Evolutionary conservation across 1,140 invertebrate genomes (phyloP).

Genomic region (Tetragnatha versicolor): DNA sequence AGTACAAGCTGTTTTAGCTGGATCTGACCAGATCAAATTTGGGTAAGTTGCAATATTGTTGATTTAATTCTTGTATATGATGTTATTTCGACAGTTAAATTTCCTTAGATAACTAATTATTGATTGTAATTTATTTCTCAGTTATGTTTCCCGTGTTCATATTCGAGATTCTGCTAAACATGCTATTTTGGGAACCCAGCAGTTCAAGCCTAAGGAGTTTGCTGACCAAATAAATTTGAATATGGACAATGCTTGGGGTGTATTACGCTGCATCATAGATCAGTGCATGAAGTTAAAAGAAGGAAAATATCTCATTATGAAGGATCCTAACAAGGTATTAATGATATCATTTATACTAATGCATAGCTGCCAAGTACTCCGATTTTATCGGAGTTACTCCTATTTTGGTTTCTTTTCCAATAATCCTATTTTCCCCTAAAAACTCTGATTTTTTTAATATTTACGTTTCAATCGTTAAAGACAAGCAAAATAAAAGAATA

Average conservation of each 20-base stretch:
- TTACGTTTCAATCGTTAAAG: too few species aligned
- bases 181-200: slow-evolving; percentile 96
- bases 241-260: slow-evolving; percentile 99
- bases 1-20: slow-evolving; percentile 92
- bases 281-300: slow-evolving; percentile 97
- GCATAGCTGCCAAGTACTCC: too few species aligned
- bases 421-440: too few species aligned
- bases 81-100: neutral
- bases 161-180: slow-evolving; percentile 94
- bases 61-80: neutral
- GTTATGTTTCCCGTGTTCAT: slow-evolving; percentile 93
- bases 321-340: slow-evolving; percentile 92
- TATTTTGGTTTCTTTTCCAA: too few species aligned
- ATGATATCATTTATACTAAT: too few species aligned
- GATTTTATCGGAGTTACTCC: too few species aligned
- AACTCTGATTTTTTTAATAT: too few species aligned
- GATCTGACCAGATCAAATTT: slow-evolving; percentile 97
- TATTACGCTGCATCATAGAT: slow-evolving; percentile 97
- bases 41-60: slow-evolving; percentile 69
- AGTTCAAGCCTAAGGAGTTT: slow-evolving; percentile 98
- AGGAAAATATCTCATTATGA: slow-evolving; percentile 97
- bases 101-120: too few species aligned
- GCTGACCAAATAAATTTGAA: slow-evolving; percentile 98
- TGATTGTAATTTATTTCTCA: slow-evolving; percentile 59
- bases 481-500: too few species aligned